Conservation (phyloP, 2,113 vertebrate species). For the Podiceps cristatus region DNA sequence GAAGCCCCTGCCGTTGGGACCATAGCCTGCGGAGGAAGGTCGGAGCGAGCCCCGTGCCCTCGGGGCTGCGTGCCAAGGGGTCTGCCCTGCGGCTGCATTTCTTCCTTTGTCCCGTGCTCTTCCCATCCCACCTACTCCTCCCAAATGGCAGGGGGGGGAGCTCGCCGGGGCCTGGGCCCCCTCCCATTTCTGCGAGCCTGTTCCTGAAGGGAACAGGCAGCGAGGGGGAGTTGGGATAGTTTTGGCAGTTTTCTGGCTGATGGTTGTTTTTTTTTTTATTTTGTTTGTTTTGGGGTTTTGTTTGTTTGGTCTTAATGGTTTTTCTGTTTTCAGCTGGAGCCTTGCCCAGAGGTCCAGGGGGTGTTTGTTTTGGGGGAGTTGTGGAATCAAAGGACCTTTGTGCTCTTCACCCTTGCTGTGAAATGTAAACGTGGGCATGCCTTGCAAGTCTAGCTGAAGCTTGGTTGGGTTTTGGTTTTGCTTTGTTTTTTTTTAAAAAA, state of each 20-base stretch:
- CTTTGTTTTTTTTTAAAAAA: neutral
- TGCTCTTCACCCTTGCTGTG: neutral
- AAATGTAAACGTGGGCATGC: neutral
- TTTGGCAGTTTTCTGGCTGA: neutral
- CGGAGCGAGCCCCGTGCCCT: rapidly evolving
- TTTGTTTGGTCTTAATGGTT: neutral
- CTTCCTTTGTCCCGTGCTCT: neutral
- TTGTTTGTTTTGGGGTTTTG: neutral
- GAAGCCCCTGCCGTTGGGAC: rapidly evolving
- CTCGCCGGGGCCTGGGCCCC: neutral
- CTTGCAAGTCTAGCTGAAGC: neutral
- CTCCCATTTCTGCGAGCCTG: neutral
- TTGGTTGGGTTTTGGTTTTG: neutral
- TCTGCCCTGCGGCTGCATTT: neutral
- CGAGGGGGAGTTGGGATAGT: neutral
- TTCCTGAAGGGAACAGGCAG: neutral
- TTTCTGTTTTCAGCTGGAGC: constrained; percentile 31
- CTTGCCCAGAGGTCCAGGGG: neutral
- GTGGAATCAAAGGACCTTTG: constrained; percentile 15
- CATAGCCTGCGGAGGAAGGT: neutral
- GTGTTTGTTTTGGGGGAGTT: neutral
- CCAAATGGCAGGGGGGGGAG: neutral
- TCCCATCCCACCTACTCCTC: neutral
- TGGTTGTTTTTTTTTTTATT: too few relatives aligned
- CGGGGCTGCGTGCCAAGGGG: rapidly evolving